Evolutionary conservation across 1,140 invertebrate genomes (phyloP).

Genomic region (Apis cerana): DNA sequence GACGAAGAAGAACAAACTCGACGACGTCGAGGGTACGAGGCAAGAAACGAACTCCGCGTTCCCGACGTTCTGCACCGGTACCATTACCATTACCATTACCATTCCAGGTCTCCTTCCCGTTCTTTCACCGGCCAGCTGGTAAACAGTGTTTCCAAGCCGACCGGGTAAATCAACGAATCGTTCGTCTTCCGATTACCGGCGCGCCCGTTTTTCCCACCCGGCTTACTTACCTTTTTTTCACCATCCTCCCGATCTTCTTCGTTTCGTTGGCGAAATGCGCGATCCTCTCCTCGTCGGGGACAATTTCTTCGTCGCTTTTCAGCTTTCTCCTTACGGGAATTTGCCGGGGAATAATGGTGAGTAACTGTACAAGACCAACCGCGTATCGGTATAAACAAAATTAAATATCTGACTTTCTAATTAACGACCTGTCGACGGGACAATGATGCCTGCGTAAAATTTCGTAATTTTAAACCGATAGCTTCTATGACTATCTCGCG

Average conservation of each 20-base stretch:
- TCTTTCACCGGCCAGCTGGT: conserved; percentile 26
- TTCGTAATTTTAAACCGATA: neutral
- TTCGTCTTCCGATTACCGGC: conserved; percentile 33
- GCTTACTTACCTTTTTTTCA: conserved; percentile 21
- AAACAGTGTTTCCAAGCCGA: conserved; percentile 54
- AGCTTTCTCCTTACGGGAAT: conserved; percentile 24
- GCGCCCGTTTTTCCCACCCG: conserved; percentile 28
- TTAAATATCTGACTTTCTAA: conserved; percentile 3
- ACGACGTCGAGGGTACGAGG: conserved; percentile 42
- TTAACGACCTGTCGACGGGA: neutral
- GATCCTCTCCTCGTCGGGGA: neutral
- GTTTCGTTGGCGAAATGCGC: conserved; percentile 6
- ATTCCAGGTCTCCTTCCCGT: conserved; percentile 53
- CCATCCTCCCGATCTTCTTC: neutral
- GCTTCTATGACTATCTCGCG: neutral
- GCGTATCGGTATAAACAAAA: conserved; percentile 3
- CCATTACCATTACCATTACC: conserved; percentile 63
- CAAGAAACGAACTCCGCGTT: conserved; percentile 68
- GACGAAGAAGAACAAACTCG: conserved; percentile 29
- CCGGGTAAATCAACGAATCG: conserved; percentile 60
- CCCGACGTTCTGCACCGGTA: conserved; percentile 62
- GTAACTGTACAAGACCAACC: conserved; percentile 24
- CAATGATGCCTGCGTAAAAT: neutral
- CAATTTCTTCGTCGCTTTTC: conserved; percentile 4
- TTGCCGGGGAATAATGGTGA: conserved; percentile 3